These are phyloP conservation scores for Synergus japonicus DNA, from an alignment of 2,888 invertebrate species.

Conservation along the genomic window DNA sequence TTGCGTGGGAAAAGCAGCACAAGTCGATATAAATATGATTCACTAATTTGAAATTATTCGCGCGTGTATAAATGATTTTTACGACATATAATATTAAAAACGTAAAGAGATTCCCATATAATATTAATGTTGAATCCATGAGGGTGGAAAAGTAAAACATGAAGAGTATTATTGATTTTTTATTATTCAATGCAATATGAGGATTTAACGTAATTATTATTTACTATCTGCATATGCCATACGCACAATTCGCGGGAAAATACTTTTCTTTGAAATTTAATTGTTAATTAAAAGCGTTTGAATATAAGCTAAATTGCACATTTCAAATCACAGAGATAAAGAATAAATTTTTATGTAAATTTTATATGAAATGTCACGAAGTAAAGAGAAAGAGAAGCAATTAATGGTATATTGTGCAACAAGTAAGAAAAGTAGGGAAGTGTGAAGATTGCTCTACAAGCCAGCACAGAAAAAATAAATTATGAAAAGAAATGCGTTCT, in stretches of 20 bases:
- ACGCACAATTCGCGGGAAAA: not conserved
- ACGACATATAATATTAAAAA: constrained; percentile 27
- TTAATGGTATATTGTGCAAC: not conserved
- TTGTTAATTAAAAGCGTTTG: not conserved
- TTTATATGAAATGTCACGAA: not conserved
- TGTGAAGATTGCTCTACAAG: too few species aligned
- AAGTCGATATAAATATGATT: constrained; percentile 59
- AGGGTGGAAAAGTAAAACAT: constrained; percentile 16
- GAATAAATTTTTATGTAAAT: not conserved
- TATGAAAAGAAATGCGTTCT: too few species aligned
- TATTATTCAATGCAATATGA: constrained; percentile 12
- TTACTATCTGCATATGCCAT: not conserved
- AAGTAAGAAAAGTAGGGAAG: too few species aligned
- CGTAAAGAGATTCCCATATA: constrained; percentile 8
- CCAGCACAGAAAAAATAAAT: too few species aligned
- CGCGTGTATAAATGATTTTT: constrained; percentile 59
- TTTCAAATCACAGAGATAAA: not conserved
- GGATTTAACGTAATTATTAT: not conserved
- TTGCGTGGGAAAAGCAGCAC: constrained; percentile 49
- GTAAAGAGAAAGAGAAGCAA: not conserved
- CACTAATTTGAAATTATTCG: constrained; percentile 65
- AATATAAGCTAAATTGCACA: not conserved
- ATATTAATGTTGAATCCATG: constrained; percentile 30
- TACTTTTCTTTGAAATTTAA: not conserved
- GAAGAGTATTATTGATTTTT: constrained; percentile 4